Conservation (phyloP, 2,797 vertebrate genomes). For the Darevskia nairensis region DNA sequence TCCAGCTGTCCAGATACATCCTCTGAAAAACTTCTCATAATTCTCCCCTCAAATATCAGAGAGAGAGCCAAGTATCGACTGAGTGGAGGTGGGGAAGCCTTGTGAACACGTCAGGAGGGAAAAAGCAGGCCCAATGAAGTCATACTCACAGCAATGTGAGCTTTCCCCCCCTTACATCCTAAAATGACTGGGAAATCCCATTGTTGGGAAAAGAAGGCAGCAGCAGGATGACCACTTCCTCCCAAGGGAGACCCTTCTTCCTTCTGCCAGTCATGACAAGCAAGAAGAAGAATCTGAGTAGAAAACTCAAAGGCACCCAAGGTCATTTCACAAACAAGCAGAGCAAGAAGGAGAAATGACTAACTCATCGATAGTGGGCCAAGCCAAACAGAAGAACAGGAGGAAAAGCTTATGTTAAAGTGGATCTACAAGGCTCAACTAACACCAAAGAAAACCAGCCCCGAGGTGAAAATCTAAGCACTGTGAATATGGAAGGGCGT, state of each 20-base stretch:
- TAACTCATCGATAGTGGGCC: background rate
- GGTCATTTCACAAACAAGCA: no score
- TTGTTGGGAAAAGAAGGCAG: background rate
- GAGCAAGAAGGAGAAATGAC: background rate
- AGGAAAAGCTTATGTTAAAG: background rate
- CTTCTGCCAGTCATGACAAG: background rate
- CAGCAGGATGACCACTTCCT: background rate
- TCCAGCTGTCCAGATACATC: conserved; percentile 67
- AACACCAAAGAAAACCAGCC: background rate
- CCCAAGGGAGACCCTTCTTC: background rate
- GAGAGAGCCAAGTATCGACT: fast-evolving
- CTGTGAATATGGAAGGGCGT: background rate
- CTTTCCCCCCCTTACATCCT: background rate
- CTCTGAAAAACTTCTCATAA: conserved; percentile 35
- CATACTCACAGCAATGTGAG: background rate
- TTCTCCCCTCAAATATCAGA: conserved; percentile 52
- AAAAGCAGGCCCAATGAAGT: background rate
- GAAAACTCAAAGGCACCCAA: background rate
- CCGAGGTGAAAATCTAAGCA: background rate
- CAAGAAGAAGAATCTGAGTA: background rate
- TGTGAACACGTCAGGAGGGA: fast-evolving
- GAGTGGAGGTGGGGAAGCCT: background rate
- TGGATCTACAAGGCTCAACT: background rate
- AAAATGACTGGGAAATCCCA: background rate
- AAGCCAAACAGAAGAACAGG: background rate